These are phyloP conservation scores for Thryonomys swinderianus DNA, from an alignment of 2,113 vertebrate genomes.

Conservation along the genomic window DNA sequence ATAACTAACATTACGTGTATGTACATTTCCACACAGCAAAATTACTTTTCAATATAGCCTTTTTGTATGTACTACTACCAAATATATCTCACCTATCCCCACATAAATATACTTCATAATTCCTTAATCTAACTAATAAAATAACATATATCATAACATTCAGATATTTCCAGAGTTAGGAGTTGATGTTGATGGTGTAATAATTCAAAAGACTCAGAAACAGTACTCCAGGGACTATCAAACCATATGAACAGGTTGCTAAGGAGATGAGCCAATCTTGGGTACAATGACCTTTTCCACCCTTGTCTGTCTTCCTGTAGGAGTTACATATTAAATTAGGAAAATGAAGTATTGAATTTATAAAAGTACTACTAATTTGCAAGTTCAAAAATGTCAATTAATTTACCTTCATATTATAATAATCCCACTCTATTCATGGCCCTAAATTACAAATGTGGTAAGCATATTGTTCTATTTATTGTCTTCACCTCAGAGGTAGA, in stretches of 20 bases:
- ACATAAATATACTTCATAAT: neutral
- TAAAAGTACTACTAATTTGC: neutral
- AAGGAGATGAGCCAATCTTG: neutral
- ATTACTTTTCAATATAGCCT: neutral
- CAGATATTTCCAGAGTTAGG: neutral
- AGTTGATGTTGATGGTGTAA: neutral
- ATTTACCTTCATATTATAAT: neutral
- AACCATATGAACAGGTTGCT: neutral
- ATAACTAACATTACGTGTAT: neutral
- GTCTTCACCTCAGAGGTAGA: neutral
- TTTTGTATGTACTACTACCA: neutral
- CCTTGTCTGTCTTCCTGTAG: neutral
- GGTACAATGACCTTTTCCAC: accelerated
- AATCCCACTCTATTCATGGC: neutral
- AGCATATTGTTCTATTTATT: neutral
- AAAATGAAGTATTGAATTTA: neutral
- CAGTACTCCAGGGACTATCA: neutral
- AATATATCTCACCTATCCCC: neutral
- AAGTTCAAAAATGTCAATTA: neutral
- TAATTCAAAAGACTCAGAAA: neutral
- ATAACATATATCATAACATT: neutral
- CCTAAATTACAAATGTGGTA: neutral
- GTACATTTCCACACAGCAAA: neutral
- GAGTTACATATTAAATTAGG: neutral
- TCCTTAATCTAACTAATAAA: neutral